phyloP scores from a whole-genome alignment of 2,113 vertebrate genomes.

The Peromyscus leucopus region DNA sequence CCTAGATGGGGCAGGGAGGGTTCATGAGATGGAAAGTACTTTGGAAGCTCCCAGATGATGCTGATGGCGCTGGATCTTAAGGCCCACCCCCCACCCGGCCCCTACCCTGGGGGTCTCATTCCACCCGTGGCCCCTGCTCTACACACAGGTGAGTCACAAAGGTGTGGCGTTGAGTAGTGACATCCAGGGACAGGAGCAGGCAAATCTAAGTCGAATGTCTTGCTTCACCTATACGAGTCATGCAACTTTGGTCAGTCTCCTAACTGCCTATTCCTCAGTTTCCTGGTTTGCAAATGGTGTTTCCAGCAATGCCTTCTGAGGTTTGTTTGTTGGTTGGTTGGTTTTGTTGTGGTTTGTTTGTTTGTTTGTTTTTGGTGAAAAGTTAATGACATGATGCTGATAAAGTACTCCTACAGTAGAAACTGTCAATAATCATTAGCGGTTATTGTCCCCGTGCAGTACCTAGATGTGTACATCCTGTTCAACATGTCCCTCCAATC shows the following conservation, averaged over 20 bases:
- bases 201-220: neutral
- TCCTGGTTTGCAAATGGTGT: neutral
- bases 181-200: neutral
- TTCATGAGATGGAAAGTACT: neutral
- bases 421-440: neutral
- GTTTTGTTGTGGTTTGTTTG: neutral
- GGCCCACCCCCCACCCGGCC: neutral
- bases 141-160: neutral
- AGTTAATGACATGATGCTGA: neutral
- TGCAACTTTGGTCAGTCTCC: neutral
- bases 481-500: neutral
- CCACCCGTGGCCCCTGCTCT: neutral
- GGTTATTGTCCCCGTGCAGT: neutral
- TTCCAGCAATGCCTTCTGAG: neutral
- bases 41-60: neutral
- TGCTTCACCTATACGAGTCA: neutral
- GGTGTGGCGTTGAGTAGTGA: neutral
- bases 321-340: neutral
- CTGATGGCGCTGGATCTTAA: neutral
- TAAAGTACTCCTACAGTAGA: neutral
- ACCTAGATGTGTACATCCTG: neutral
- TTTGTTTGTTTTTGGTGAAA: neutral
- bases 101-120: neutral
- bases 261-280: slow-evolving; percentile 5
- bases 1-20: no score